Evolutionary conservation across 2,888 invertebrate species (phyloP), one percentile per base, ranked within the genome.

Genomic region (Galeruca laticollis): DNA sequence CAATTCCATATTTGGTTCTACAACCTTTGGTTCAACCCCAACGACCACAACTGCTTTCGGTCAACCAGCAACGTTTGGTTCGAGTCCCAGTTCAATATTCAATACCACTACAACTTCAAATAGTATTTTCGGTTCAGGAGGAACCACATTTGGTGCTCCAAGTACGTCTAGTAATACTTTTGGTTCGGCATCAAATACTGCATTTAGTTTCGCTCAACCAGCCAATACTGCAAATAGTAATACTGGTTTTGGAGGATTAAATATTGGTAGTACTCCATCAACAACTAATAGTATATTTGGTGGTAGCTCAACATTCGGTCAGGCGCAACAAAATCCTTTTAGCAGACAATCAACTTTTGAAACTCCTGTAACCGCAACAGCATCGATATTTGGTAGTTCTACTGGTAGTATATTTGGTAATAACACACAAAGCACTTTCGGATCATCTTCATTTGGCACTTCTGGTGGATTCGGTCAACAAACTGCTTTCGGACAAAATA

Each of bases 401-500:
- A 60, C 69, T 37, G 67, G 61, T 51, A 72, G 71, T 15, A 57
- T 62, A 43, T 75, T 73, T 65, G 75, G 75, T 15, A 61, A 64
- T 37, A 71, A 59, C 13, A 52, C 69, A 0, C 74, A 73, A 49
- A 61, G 62, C 31, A 63, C 60, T 9, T 74, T 73, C 60, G 75
- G 73, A 43, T 54, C 71, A 15, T 43, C 71, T n/a, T 60, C 68
- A 18, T 76, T 76, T 60, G 76, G 76, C 43, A 73, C 74, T 31
- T 43, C 76, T 10, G 49, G 66, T 37, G 52, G 70, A 75, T 82
- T 77, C 51, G 80, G 78, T 5, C 78, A 79, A 60, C 74, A 76
- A 61, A 65, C 82, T 6, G 62, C 76, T 1, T 84, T 84, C 73
- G 83, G 82, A 18, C 82, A 81, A 62, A 73, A 68, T 9, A 79